Evolutionary conservation across 2,113 vertebrate species (phyloP).

Genomic region (Nesogale talazaci): DNA sequence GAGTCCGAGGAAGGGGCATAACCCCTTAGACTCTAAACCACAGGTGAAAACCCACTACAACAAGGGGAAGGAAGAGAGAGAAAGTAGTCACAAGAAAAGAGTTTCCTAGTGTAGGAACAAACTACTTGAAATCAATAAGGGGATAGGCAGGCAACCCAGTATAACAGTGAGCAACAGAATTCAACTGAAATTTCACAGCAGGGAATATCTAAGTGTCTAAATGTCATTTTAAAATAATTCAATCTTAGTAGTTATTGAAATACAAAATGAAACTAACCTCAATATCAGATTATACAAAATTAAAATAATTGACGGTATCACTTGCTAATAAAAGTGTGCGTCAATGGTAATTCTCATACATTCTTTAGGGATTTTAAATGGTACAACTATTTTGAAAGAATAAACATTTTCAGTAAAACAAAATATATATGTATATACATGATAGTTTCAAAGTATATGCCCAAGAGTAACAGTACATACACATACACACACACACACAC

Average conservation of each 20-base stretch:
- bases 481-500: background rate
- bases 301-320: background rate
- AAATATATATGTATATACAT: background rate
- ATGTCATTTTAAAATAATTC: conserved; percentile 11
- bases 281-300: background rate
- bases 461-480: background rate
- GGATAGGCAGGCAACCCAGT: background rate
- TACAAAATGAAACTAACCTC: conserved; percentile 5
- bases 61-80: background rate
- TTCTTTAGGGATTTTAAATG: background rate
- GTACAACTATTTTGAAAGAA: background rate
- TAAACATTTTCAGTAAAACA: background rate
- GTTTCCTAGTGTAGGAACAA: background rate
- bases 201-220: background rate
- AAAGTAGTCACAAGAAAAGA: too few relatives aligned
- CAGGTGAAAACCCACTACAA: background rate
- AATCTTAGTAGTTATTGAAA: background rate
- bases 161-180: background rate
- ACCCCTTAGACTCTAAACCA: background rate
- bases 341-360: background rate
- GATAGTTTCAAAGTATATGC: background rate
- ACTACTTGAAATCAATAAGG: background rate
- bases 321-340: background rate
- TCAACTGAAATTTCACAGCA: background rate
- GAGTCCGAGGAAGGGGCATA: background rate